Evolutionary conservation across 92 coral and sea anemone genomes (phyloP).

Genomic region (Pocillopora meandrina): DNA sequence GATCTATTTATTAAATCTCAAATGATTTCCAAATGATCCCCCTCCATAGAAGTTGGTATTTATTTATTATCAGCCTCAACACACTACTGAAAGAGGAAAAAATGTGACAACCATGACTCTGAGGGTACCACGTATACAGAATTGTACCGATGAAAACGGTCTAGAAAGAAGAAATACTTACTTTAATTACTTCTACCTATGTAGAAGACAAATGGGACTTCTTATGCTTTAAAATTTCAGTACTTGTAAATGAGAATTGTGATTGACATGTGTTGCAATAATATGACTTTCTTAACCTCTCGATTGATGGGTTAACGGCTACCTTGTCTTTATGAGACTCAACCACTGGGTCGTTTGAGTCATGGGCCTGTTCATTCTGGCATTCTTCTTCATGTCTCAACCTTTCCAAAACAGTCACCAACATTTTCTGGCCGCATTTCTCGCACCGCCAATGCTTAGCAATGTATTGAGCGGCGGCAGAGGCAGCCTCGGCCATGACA

Average conservation of each 20-base stretch:
- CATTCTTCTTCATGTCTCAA: slow-evolving; percentile 80
- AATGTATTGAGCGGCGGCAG: slow-evolving; percentile 85
- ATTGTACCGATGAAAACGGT: too few species aligned
- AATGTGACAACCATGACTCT: too few species aligned
- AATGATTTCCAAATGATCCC: too few species aligned
- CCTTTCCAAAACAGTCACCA: slow-evolving; percentile 92
- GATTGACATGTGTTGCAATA: slow-evolving; percentile 71
- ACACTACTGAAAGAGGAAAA: too few species aligned
- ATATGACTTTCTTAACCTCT: slow-evolving; percentile 65
- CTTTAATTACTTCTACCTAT: not conserved
- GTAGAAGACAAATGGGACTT: slow-evolving; percentile 52
- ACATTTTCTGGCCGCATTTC: slow-evolving; percentile 87
- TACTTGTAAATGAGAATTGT: slow-evolving; percentile 84
- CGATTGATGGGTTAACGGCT: slow-evolving; percentile 42
- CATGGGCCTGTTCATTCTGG: slow-evolving; percentile 16
- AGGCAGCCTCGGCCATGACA: slow-evolving; percentile 84
- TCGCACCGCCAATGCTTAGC: slow-evolving; percentile 93
- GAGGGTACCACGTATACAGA: too few species aligned
- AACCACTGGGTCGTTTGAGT: slow-evolving; percentile 17
- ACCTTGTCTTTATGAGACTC: slow-evolving; percentile 16
- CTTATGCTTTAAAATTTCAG: slow-evolving; percentile 87
- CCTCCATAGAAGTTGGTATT: too few species aligned
- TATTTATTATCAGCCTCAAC: too few species aligned
- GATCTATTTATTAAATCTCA: too few species aligned
- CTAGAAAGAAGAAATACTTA: not conserved